Evolutionary conservation across 92 coral and sea anemone genomes (phyloP), one percentile per base, ranked within the genome.

Genomic region (Phymanthus crucifer): DNA sequence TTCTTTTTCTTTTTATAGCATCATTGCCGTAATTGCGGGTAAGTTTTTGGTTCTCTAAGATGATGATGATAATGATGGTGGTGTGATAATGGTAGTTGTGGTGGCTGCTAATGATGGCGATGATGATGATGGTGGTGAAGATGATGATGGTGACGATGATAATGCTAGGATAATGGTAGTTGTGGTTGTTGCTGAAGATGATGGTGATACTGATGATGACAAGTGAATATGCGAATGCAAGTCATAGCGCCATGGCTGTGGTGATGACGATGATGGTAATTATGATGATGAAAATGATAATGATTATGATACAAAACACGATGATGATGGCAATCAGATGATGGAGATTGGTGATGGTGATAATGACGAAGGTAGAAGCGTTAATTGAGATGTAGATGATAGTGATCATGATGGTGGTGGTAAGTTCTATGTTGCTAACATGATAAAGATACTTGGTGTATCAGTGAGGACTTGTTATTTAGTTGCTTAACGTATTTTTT

Each of bases 1-100:
- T 45, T n/a, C 17, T 84, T 78, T 58, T 40, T 19, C 83, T 56
- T 47, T 75, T 78, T 82, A 57, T 91, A 94, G 97, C 99, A 95
- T 77, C 99, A 95, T 69, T 95, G 99, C 70, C 89, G 99, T 27
- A 90, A 90, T 70, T 95, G 99, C 81, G 99, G 99, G 99, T 95
- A 77, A 87, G 97, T 89, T 26, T 2, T 7, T 4, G 6, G 6
- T 54, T 24, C 9, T 23, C 48, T 43, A 17, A 43, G 29, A 31
- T 36, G 1, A 66, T 17, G 36, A 19, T 48, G 11, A 16, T 21
- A 14, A 12, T 5, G 61, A 23, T 40, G 45, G 10, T 32, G 5
- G 35, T 45, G n/a, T 36, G 17, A 48, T 9, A 12, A 23, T 50
- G 17, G 32, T 23, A n/a, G 13, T 10, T 43, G 48, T 43, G 48